Base-by-base conservation (phyloP, 2,888 invertebrate genomes). In the Nomada hirtipes region DNA sequence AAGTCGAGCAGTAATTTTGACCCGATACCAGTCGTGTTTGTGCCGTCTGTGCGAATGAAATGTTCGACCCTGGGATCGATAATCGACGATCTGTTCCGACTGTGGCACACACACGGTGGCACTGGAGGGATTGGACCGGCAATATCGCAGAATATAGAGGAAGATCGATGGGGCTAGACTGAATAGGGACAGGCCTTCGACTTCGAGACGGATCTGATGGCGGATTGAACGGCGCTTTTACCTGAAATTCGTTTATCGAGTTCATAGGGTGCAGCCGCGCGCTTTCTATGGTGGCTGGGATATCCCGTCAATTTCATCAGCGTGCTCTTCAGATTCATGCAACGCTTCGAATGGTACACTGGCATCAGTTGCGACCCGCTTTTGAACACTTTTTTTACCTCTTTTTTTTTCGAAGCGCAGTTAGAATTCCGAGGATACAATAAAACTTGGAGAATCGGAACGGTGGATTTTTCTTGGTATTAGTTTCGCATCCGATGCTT, bases 161-260 rank as follows among this genome's bases (percentile, higher is more conserved):
- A 29, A 60, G 75, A 80, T 75, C 80, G 73, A 81, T 68, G 26
- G 47, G 57, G 55, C 52, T 53, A 57, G 77, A 57, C 71, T 15
- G 63, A 63, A 36, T 36, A 36, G 36, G 36, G 13, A 61, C 61
- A 53, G 70, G 53, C 77, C 36, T 78, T 78, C 79, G 82, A 82
- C 83, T 82, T 71, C 47, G 65, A 82, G 82, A 79, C 76, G 75
- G 52, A 73, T 79, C 72, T 60, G 79, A 79, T 83, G 74, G 70
- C 68, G 69, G 26, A 79, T 76, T 53, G 84, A 76, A 59, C 69
- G 36, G 59, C 55, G 83, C 83, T 83, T 83, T 84, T 80, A 84
- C 76, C 74, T 71, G 74, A 80, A 79, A 84, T 83, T 83, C 84
- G 84, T 84, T 84, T 84, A 84, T 77, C 84, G 79, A 64, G 74